phyloP scores from a whole-genome alignment of 1,140 invertebrate genomes.

The Plutomurus gul region DNA sequence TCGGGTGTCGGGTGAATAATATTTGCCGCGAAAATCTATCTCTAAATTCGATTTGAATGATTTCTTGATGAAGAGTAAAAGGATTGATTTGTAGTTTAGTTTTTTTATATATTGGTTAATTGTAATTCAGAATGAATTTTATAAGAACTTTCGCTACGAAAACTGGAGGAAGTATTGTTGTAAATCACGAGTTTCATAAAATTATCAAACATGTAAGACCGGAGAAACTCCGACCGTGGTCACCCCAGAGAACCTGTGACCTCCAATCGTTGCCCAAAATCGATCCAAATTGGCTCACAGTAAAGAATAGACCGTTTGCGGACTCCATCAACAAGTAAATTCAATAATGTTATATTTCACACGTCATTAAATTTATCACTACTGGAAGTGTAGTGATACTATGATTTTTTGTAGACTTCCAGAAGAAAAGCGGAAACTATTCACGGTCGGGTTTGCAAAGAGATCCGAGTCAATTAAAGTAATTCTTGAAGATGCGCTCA shows the following conservation, averaged over 20 bases:
- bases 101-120: too few species aligned
- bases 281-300: constrained; percentile 37
- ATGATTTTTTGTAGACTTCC: constrained; percentile 41
- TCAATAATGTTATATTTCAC: too few species aligned
- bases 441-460: constrained; percentile 38
- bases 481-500: constrained; percentile 39
- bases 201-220: constrained; percentile 47
- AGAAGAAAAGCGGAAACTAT: constrained; percentile 41
- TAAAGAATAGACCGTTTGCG: constrained; percentile 41
- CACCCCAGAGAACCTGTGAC: constrained; percentile 38
- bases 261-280: constrained; percentile 13
- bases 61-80: too few species aligned
- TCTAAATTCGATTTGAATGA: too few species aligned
- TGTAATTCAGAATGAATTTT: too few species aligned
- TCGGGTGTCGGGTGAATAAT: too few species aligned
- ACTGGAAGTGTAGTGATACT: neutral
- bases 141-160: too few species aligned
- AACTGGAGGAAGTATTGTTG: neutral
- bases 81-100: too few species aligned
- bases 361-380: neutral
- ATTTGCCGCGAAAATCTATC: too few species aligned
- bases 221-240: neutral
- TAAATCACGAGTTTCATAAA: constrained; percentile 50
- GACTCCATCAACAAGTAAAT: constrained; percentile 37
- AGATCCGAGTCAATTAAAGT: constrained; percentile 35